Percentiles rank a stretch among this genome's conserved stretches.
phyloP scores from a whole-genome alignment of 2,113 vertebrate species.

The Pardalotus punctatus region DNA sequence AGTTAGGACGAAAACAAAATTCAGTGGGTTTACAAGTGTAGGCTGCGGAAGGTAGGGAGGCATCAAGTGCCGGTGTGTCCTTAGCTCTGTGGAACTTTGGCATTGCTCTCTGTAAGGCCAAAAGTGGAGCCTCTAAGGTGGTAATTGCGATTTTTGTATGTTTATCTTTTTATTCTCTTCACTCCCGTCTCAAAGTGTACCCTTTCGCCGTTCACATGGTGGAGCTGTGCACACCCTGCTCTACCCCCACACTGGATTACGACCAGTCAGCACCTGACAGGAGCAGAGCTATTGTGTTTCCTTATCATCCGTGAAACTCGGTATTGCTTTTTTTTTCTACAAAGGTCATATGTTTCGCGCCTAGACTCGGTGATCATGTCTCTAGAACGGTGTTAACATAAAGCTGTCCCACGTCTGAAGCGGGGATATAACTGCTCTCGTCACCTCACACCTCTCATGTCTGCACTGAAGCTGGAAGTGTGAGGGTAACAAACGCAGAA shows the following conservation, averaged over 20 bases:
- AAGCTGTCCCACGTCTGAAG: neutral
- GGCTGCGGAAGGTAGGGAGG: too few species aligned
- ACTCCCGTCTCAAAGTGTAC: neutral
- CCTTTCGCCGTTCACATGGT: accelerated
- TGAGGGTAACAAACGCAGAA: neutral
- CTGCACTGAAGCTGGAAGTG: neutral
- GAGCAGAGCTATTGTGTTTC: neutral
- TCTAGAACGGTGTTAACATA: neutral
- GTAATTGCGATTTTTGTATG: accelerated
- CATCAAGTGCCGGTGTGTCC: too few species aligned
- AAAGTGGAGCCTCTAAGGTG: neutral
- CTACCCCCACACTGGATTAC: accelerated
- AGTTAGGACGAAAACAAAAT: neutral
- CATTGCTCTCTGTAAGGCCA: neutral
- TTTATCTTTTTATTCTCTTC: neutral
- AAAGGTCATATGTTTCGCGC: accelerated
- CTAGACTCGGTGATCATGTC: accelerated
- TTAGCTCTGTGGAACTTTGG: neutral
- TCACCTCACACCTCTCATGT: neutral
- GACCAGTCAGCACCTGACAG: neutral
- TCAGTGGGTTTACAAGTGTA: accelerated
- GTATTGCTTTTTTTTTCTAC: neutral
- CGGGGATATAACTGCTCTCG: neutral
- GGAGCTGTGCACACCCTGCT: neutral
- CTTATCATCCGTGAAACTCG: neutral